Evolutionary conservation across 2,888 invertebrate species (phyloP).

Genomic region (Euplexia lucipara): DNA sequence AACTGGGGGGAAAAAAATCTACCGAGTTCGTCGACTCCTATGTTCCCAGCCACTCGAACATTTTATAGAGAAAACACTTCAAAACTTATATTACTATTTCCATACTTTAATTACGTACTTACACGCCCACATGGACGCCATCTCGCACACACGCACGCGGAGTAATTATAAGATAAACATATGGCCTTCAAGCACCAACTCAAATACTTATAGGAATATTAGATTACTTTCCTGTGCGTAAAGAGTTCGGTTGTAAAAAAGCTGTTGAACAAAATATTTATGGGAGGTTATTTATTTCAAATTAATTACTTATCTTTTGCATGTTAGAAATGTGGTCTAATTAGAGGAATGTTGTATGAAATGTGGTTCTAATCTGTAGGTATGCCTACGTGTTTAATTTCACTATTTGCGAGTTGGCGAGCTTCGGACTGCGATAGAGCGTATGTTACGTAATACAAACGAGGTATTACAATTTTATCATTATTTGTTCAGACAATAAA

Average conservation of each 20-base stretch:
- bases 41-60: slow-evolving; percentile 88
- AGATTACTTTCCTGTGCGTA: slow-evolving; percentile 77
- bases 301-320: slow-evolving; percentile 51
- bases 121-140: slow-evolving; percentile 79
- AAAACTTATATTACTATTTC: slow-evolving; percentile 90
- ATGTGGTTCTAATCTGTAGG: slow-evolving; percentile 43
- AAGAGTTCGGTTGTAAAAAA: slow-evolving; percentile 53
- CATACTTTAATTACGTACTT: slow-evolving; percentile 88
- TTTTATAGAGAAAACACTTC: slow-evolving; percentile 91
- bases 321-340: slow-evolving; percentile 43
- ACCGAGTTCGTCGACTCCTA: slow-evolving; percentile 82
- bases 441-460: slow-evolving; percentile 29
- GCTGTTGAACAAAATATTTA: slow-evolving; percentile 40
- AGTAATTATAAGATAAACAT: slow-evolving; percentile 87
- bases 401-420: slow-evolving; percentile 11
- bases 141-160: slow-evolving; percentile 69
- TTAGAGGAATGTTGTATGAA: slow-evolving; percentile 40
- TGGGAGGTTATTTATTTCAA: slow-evolving; percentile 42
- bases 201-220: slow-evolving; percentile 76
- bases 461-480: slow-evolving; percentile 48
- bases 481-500: slow-evolving; percentile 60
- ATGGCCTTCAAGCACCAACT: slow-evolving; percentile 79
- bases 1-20: slow-evolving; percentile 82
- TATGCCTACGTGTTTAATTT: slow-evolving; percentile 15
- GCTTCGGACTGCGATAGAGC: neutral